Evolutionary conservation across 2,888 invertebrate species (phyloP), one percentile per base, ranked within the genome.

Genomic region (Serrognathus titanus): DNA sequence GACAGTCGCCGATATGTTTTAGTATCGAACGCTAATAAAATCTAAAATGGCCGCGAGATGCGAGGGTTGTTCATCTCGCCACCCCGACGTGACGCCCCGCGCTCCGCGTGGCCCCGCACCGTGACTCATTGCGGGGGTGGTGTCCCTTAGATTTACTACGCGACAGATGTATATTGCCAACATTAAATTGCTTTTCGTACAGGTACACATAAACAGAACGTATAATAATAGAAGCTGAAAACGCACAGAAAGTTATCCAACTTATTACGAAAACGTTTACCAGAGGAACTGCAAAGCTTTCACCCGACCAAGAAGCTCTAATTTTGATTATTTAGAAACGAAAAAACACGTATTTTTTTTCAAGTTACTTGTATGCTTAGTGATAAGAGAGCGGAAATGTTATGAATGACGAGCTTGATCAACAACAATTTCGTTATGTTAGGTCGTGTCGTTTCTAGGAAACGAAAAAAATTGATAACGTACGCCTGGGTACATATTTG

Each of bases 21-120:
- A 76, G 75, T 77, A 77, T 76, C 75, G 76, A 76, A 76, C 75
- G 75, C 75, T 72, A 76, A 77, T 77, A 76, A 77, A 76, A 76
- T 75, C 77, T 76, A 77, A 77, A 76, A 77, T 77, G 77, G 77
- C 76, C 71, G 75, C 75, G 71, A 67, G 65, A 65, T 65, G 64
- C 63, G 66, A 67, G 68, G 69, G 68, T 68, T 61, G 69, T 66
- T 66, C 61, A 56, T 57, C 59, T 59, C 63, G 24, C 24, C 24
- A 59, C 62, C 63, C 63, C 56, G 55, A 51, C 13, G 36, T 53
- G 55, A 51, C 13, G 36, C 13, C 51, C 50, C 49, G 52, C 54
- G 47, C 40, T 55, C 60, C 48, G 51, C 54, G 53, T 51, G 57
- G 55, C 41, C 24, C 12, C 49, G 40, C 49, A 40, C 53, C 64